These are phyloP conservation scores for Muricea muricata DNA, from an alignment of 92 coral and sea anemone genomes.

Conservation along the genomic window DNA sequence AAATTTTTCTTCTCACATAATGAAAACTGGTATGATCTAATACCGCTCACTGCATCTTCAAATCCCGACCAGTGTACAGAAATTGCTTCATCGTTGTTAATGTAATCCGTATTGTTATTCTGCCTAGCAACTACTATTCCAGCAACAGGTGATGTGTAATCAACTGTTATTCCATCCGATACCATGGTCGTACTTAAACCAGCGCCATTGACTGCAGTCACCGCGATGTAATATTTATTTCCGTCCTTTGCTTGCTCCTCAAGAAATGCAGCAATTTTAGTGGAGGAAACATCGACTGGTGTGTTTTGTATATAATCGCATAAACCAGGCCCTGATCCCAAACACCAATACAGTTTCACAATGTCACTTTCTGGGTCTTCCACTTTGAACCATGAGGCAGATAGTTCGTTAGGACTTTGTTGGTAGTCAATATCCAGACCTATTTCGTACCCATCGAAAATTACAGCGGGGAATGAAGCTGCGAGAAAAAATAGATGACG, in stretches of 20 bases:
- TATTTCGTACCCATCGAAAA: conserved; percentile 71
- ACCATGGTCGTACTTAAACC: conserved; percentile 69
- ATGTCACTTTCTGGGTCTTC: conserved; percentile 96
- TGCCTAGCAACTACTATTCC: conserved; percentile 79
- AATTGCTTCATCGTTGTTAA: conserved; percentile 60
- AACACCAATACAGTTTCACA: conserved; percentile 78
- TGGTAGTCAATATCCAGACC: conserved; percentile 76
- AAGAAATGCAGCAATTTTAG: conserved; percentile 59
- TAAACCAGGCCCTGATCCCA: conserved; percentile 70
- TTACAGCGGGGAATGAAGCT: conserved; percentile 62
- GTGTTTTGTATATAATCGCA: conserved; percentile 68
- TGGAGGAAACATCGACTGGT: conserved; percentile 35
- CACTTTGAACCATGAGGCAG: conserved; percentile 78
- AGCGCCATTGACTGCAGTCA: conserved; percentile 91
- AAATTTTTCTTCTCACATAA: conserved; percentile 60
- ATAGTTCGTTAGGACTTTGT: conserved; percentile 60
- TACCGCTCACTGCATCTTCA: conserved; percentile 70
- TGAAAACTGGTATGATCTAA: conserved; percentile 75
- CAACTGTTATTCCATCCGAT: conserved; percentile 88
- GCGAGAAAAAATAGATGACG: neutral
- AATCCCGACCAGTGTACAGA: conserved; percentile 71
- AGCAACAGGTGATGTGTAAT: conserved; percentile 77
- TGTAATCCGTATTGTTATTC: conserved; percentile 49
- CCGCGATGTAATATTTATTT: conserved; percentile 73
- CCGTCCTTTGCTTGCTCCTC: conserved; percentile 68